Percentiles rank a stretch among this genome's conserved stretches.
Conservation (phyloP, 2,888 invertebrate species). For the Cyclophora punctaria region DNA sequence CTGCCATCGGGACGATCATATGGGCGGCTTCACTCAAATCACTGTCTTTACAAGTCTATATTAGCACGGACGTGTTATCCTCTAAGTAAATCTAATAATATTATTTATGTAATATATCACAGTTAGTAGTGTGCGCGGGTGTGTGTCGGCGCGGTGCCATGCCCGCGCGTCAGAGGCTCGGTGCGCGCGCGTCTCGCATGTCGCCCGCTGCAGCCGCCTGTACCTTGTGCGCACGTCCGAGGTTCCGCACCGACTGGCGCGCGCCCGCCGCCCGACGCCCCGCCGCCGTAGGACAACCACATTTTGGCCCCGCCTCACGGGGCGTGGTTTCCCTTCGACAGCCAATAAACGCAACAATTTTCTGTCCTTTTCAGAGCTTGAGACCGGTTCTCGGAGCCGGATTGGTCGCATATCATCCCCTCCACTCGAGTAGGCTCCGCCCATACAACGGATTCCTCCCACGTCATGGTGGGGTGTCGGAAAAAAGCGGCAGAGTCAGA, state of each 20-base stretch:
- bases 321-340: conserved; percentile 39
- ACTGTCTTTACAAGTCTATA: conserved; percentile 70
- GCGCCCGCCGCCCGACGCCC: conserved; percentile 64
- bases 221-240: conserved; percentile 59
- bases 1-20: conserved; percentile 79
- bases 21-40: conserved; percentile 71
- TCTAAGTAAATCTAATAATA: conserved; percentile 42
- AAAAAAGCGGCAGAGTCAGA: conserved; percentile 67
- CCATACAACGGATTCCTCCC: conserved; percentile 39
- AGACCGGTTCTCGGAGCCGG: conserved; percentile 18
- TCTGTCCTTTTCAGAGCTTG: conserved; percentile 55
- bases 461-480: conserved; percentile 49
- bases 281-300: conserved; percentile 67
- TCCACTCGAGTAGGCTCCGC: conserved; percentile 31
- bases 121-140: conserved; percentile 63
- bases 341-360: conserved; percentile 51
- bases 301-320: conserved; percentile 43
- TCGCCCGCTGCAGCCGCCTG: conserved; percentile 48
- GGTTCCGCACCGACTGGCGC: conserved; percentile 70
- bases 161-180: conserved; percentile 61
- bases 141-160: conserved; percentile 68
- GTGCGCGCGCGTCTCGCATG: conserved; percentile 63
- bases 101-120: conserved; percentile 62
- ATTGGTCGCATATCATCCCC: conserved; percentile 57
- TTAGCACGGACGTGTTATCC: conserved; percentile 54